Percentiles rank a stretch among this genome's conserved stretches.
These are phyloP conservation scores for Danio choprae DNA, from an alignment of 2,797 vertebrate species.

Conservation along the genomic window DNA sequence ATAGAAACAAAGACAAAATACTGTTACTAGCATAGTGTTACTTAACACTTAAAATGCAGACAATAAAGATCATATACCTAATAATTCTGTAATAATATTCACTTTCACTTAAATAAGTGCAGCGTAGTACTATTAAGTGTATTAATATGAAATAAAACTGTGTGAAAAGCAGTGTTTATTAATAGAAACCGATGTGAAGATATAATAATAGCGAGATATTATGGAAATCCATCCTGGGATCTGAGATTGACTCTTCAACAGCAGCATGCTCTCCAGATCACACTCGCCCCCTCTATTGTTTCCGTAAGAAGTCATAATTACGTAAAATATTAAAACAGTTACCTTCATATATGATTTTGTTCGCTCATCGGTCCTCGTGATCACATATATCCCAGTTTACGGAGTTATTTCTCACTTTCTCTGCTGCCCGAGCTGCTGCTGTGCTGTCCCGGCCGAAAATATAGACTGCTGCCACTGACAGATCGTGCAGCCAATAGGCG, in stretches of 20 bases:
- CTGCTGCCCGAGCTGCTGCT: conserved; percentile 17
- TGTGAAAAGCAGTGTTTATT: neutral
- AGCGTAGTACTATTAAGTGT: neutral
- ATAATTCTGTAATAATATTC: neutral
- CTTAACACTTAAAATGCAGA: neutral
- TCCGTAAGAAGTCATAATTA: neutral
- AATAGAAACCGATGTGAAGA: neutral
- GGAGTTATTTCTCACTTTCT: conserved; percentile 46
- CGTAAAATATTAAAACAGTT: neutral
- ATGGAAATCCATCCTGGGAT: conserved; percentile 22
- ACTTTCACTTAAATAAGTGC: neutral
- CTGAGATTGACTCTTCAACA: conserved; percentile 18
- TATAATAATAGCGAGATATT: conserved; percentile 10
- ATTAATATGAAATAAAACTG: neutral
- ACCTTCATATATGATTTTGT: conserved; percentile 51
- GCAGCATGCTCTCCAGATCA: conserved; percentile 25
- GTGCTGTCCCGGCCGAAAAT: conserved; percentile 51
- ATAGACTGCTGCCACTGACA: conserved; percentile 39
- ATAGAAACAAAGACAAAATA: neutral
- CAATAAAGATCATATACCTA: neutral
- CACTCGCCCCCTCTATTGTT: neutral
- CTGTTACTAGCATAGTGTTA: conserved; percentile 5
- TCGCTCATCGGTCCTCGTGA: conserved; percentile 38
- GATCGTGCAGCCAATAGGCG: conserved; percentile 48
- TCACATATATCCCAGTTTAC: conserved; percentile 23